Evolutionary conservation across 2,888 invertebrate genomes (phyloP), one percentile per base, ranked within the genome.

Genomic region (Aromia moschata): DNA sequence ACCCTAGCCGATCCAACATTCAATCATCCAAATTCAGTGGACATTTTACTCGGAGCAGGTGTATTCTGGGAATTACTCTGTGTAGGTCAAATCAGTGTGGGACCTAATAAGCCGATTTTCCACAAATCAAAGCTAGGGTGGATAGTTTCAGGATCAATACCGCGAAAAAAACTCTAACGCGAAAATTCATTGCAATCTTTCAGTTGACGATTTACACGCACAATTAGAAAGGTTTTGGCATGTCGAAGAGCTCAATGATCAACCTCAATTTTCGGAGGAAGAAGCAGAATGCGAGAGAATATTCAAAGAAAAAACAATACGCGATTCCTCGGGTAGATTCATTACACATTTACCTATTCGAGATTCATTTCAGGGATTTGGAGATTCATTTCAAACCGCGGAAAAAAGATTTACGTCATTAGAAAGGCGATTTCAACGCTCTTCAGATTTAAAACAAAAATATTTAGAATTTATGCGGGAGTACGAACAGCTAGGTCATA

Each of bases 51-150:
- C 5, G 47, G 31, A 1, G 47, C 47, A 30, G 25, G 7, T 14
- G 14, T 31, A 12, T 46, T 46, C 25, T 46, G 47, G 47, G 25
- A 46, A 3, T 31, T 46, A 14, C 12, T 46, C 10, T 46, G 31
- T 11, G 15, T 33, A 30, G 25, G 47, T 1, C 47, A 46, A 25
- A n/a, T 46, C 12, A 31, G 2, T 9, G 12, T 30, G 10, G 25
- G 25, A n/a, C 18, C 12, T 30, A 25, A 25, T 2, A 20, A 12
- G 20, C 51, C 51, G 20, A 16, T 18, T 37, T 12, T 51, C 1
- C 51, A 51, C 14, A 38, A 51, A 37, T 18, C 51, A 14, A 51
- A 37, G 20, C 37, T 51, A 14, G 51, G 51, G 11, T 51, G 51
- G 51, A 16, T 51, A 11, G 51, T 49, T 33, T 49, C 49, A 43